A percentile compares a stretch with the other conserved stretches of the same genome.
Conservation (phyloP, 2,113 vertebrate species). For the Syngnathus scovelli region DNA sequence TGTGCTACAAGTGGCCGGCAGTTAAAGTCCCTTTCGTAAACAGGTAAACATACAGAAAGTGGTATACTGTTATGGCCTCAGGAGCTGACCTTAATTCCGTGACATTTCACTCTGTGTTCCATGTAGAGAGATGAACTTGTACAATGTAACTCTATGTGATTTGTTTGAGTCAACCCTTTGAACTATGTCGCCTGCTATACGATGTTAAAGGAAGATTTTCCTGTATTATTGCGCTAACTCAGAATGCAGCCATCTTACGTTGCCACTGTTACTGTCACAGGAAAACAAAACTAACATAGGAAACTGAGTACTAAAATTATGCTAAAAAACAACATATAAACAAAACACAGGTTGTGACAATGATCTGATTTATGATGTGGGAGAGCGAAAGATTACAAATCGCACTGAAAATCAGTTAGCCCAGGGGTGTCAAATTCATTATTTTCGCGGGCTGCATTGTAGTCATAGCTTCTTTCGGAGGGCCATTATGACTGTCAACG, state of each 20-base stretch:
- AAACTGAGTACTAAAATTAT: neutral
- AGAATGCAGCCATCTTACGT: too few relatives aligned
- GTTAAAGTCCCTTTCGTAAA: conserved; percentile 26
- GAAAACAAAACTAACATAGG: neutral
- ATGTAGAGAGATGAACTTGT: conserved; percentile 13
- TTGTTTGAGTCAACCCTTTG: conserved; percentile 13
- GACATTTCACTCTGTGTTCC: conserved; percentile 29
- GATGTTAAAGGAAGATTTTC: neutral
- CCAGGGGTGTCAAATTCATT: too few relatives aligned
- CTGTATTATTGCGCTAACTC: too few relatives aligned
- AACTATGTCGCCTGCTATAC: conserved; percentile 28
- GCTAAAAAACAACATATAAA: neutral
- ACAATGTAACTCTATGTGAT: conserved; percentile 17
- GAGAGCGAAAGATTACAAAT: neutral
- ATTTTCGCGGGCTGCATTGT: too few relatives aligned
- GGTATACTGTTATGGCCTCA: conserved; percentile 23
- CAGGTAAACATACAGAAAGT: conserved; percentile 29
- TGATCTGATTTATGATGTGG: neutral
- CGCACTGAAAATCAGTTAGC: too few relatives aligned
- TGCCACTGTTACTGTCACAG: neutral
- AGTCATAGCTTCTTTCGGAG: too few relatives aligned
- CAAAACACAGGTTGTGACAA: neutral
- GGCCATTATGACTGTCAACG: too few relatives aligned
- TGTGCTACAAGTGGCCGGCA: conserved; percentile 48
- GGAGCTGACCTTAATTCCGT: conserved; percentile 44